Evolutionary conservation across 2,113 vertebrate species (phyloP).

Genomic region (Burhinus bistriatus): DNA sequence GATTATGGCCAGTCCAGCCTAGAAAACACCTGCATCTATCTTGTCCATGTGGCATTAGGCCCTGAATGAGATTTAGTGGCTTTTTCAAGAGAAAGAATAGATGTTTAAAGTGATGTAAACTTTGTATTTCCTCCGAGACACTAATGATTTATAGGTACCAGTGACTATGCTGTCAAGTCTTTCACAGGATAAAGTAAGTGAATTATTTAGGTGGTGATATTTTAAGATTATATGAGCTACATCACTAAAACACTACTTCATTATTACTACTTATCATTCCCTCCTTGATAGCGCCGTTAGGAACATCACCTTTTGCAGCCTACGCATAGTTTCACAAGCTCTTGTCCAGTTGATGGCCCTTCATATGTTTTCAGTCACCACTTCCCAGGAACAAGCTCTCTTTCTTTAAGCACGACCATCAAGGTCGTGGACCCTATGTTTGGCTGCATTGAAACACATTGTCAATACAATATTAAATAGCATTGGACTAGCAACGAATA

Average conservation of each 20-base stretch:
- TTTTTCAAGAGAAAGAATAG: neutral
- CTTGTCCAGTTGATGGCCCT: neutral
- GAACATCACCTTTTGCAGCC: neutral
- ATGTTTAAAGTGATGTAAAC: neutral
- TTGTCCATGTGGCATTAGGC: neutral
- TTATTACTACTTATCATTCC: neutral
- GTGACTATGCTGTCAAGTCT: neutral
- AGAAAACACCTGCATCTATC: neutral
- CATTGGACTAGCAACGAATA: neutral
- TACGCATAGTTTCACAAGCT: neutral
- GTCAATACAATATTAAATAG: neutral
- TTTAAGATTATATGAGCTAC: neutral
- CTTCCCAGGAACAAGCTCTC: neutral
- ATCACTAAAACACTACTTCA: neutral
- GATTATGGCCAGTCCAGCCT: neutral
- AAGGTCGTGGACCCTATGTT: neutral
- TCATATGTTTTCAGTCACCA: neutral
- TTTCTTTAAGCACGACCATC: neutral
- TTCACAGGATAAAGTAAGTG: neutral
- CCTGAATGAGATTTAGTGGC: neutral
- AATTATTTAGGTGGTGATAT: neutral
- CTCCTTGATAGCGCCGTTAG: accelerated
- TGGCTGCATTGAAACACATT: neutral
- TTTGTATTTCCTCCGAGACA: neutral
- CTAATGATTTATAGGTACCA: neutral